phyloP scores from a whole-genome alignment of 2,113 vertebrate species.

The Protobothrops flavoviridis region DNA sequence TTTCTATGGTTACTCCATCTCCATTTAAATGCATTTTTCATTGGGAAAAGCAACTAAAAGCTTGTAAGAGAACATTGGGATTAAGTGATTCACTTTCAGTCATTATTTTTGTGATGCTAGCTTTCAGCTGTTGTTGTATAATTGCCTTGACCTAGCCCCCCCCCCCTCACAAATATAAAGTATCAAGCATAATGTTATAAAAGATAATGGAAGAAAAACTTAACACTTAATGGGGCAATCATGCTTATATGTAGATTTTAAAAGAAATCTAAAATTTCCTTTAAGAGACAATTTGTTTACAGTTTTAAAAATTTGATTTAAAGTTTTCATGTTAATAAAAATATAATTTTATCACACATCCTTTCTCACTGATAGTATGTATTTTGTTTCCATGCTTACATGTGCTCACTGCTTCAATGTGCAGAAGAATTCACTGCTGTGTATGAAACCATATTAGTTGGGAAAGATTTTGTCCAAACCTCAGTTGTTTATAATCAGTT shows the following conservation, averaged over 20 bases:
- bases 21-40: background rate
- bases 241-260: background rate
- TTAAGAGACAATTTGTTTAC: background rate
- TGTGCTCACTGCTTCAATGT: background rate
- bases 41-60: background rate
- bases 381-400: background rate
- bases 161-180: background rate
- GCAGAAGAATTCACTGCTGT: background rate
- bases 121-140: background rate
- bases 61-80: background rate
- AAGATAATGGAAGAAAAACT: background rate
- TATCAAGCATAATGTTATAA: background rate
- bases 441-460: background rate
- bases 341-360: background rate
- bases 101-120: background rate
- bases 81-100: background rate
- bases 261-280: background rate
- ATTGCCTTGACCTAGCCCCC: background rate
- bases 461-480: background rate
- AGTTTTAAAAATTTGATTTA: background rate
- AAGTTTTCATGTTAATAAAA: background rate
- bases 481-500: background rate
- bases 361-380: background rate
- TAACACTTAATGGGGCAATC: background rate
- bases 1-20: background rate